A percentile compares a stretch with the other conserved stretches of the same genome.
Conservation (phyloP, 2,888 invertebrate species). For the Trissolcus brochymenae region DNA sequence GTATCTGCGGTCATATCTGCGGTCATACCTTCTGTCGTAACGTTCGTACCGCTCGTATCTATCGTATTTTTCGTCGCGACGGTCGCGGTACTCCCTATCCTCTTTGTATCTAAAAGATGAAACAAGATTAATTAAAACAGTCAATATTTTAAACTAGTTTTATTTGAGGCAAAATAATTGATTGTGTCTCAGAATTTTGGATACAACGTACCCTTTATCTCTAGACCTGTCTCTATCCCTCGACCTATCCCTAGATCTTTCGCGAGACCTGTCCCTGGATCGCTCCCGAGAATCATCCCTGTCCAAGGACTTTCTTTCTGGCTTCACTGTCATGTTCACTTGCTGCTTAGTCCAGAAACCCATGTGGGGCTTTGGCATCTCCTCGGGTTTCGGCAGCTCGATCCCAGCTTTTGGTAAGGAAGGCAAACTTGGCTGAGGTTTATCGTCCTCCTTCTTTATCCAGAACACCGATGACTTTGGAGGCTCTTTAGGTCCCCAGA, state of each 20-base stretch:
- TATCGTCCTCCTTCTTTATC: conserved; percentile 70
- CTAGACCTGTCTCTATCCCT: conserved; percentile 22
- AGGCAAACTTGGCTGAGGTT: conserved; percentile 34
- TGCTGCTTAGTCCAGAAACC: conserved; percentile 76
- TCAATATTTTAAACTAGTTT: neutral
- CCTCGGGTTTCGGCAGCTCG: conserved; percentile 69
- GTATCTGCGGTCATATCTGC: conserved; percentile 61
- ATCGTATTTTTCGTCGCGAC: conserved; percentile 70
- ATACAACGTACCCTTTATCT: conserved; percentile 31
- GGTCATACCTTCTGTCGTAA: conserved; percentile 68
- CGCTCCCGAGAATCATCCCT: conserved; percentile 68
- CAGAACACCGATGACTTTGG: conserved; percentile 66
- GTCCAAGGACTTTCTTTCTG: conserved; percentile 70
- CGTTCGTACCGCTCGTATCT: conserved; percentile 68
- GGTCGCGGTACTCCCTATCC: conserved; percentile 67
- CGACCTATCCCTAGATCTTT: conserved; percentile 67
- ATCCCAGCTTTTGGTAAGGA: conserved; percentile 58
- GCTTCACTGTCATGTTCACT: conserved; percentile 70
- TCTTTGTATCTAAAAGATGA: conserved; percentile 65
- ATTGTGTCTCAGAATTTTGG: neutral
- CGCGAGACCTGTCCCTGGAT: conserved; percentile 59
- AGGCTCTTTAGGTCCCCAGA: conserved; percentile 71
- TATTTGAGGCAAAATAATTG: neutral
- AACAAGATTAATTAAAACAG: neutral
- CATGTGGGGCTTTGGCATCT: conserved; percentile 75